phyloP scores from a whole-genome alignment of 2,113 vertebrate genomes.

The Mohoua ochrocephala region DNA sequence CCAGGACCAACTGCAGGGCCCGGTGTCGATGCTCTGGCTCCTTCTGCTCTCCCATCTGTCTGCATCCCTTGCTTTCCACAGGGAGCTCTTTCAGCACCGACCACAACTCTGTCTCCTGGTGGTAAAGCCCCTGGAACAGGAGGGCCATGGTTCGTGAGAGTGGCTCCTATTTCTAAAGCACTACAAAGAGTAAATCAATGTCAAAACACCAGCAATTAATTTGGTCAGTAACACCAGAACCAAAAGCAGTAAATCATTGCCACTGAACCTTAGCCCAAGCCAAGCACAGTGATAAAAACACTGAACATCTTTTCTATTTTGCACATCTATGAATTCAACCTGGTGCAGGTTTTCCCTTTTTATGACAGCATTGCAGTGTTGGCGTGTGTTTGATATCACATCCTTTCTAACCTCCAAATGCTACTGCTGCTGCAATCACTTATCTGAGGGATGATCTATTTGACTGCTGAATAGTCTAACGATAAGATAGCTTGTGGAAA shows the following conservation, averaged over 20 bases:
- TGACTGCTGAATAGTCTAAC: conserved; percentile 15
- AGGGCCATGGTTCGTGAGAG: not conserved
- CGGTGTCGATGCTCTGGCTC: fast-evolving
- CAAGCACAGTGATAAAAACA: not conserved
- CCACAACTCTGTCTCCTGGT: not conserved
- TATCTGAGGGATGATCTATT: not conserved
- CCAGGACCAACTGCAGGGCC: not conserved
- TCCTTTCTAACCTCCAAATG: not conserved
- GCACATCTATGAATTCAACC: not conserved
- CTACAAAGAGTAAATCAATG: not conserved
- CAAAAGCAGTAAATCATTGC: not conserved
- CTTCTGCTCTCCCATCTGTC: not conserved
- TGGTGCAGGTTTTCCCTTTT: not conserved
- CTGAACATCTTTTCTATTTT: not conserved
- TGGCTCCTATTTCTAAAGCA: not conserved
- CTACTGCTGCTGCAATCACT: not conserved
- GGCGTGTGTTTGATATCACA: not conserved
- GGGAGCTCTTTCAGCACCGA: not conserved
- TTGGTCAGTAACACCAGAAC: not conserved
- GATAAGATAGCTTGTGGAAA: not conserved
- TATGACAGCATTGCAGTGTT: not conserved
- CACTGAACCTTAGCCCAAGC: not conserved
- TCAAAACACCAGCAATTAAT: not conserved
- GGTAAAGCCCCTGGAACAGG: not conserved
- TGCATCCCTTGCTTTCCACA: not conserved